Base-by-base conservation (phyloP, 2,797 vertebrate species). In the Lepus oiostolus region DNA sequence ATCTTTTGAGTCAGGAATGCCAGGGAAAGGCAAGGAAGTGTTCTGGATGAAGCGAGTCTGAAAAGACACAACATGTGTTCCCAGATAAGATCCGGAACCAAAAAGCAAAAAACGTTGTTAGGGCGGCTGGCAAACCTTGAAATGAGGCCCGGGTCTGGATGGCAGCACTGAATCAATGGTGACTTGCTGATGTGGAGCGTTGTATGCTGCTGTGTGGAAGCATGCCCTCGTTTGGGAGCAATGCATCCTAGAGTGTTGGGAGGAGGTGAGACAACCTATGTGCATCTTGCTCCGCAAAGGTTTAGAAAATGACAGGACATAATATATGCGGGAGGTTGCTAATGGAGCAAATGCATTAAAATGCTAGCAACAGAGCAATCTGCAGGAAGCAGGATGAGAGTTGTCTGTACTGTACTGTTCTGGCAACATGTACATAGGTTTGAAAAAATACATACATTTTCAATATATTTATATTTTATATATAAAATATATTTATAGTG, bases 261-360 rank as follows among this genome's bases (percentile, higher is more conserved):
- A 93, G 68, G 83, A 93, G 68, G 83, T 19, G 21, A 85, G 30
- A 85, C 52, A 74, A 82, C 28, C 21, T 88, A 11, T 28, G 19
- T 28, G 62, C 50, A 62, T 32, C 50, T 60, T 42, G 28, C 74
- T 93, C 71, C 94, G 62, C 75, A 90, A 95, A 81, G 12, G 54
- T 60, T 88, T 60, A 42, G 21, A 83, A 91, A 83, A 81, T 47
- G 24, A 70, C 9, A 9, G 77, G n/a, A 67, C 26, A 74, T 17
- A 77, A 75, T 2, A 76, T 12, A 32, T 17, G 67, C 7, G 14
- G 30, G 26, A 6, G 30, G 71, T 24, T 19, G 70, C 42, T 65
- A 58, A 80, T 90, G n/a, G 63, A 76, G 42, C 77, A 95, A 88
- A 96, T 52, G 30, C 62, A 80, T 65, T 32, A 65, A 91, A 94